These are phyloP conservation scores for Buphagus erythrorhynchus DNA, from an alignment of 2,797 vertebrate species.

Conservation along the genomic window DNA sequence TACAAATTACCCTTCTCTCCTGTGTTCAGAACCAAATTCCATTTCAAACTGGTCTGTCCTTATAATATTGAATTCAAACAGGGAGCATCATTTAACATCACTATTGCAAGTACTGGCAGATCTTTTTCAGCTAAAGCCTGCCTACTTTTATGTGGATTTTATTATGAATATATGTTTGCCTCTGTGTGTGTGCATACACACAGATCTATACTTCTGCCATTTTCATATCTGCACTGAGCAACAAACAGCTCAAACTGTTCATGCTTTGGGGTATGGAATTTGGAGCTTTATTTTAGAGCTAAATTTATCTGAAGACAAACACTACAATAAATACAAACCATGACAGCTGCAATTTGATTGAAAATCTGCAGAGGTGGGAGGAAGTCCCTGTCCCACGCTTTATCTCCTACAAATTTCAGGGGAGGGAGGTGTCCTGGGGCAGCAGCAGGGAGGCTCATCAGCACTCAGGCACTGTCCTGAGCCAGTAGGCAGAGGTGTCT, in stretches of 20 bases:
- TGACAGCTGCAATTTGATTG: neutral
- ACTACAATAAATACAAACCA: neutral
- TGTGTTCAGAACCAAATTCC: neutral
- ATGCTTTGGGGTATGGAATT: neutral
- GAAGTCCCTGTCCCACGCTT: neutral
- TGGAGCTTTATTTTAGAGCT: neutral
- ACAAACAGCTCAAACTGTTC: neutral
- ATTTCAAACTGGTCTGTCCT: neutral
- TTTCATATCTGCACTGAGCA: neutral
- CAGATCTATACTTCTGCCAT: neutral
- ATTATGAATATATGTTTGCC: neutral
- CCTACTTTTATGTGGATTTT: neutral
- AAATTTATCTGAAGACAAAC: slow-evolving; percentile 25
- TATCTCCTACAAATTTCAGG: slow-evolving; percentile 1
- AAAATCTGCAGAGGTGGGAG: slow-evolving; percentile 11
- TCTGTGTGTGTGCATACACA: neutral
- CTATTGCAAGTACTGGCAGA: neutral
- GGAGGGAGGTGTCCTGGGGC: neutral
- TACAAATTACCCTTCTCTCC: neutral
- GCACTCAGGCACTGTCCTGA: neutral
- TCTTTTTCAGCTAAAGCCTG: neutral
- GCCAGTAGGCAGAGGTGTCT: neutral
- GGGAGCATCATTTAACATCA: neutral
- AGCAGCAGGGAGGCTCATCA: neutral
- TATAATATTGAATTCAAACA: neutral